Percentiles rank a stretch among this genome's conserved stretches.
Conservation (phyloP, 2,113 vertebrate species). For the Actinemys pallida region DNA sequence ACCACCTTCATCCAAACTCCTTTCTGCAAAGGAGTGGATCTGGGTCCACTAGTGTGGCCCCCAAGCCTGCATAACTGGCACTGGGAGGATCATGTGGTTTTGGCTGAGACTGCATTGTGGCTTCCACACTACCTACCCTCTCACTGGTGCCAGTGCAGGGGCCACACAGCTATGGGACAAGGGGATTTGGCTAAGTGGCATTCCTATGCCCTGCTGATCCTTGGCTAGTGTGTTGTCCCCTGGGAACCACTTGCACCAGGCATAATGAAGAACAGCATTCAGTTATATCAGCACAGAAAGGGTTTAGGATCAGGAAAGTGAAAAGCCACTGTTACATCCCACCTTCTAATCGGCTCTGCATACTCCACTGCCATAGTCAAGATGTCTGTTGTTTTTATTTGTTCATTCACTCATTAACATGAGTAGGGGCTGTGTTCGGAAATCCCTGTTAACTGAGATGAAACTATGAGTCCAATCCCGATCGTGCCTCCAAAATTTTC, state of each 20-base stretch:
- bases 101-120: rapidly evolving
- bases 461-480: not conserved
- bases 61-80: rapidly evolving
- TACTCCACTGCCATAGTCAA: rapidly evolving
- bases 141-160: not conserved
- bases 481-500: not conserved
- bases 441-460: not conserved
- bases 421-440: not conserved
- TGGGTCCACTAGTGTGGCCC: not conserved
- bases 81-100: not conserved
- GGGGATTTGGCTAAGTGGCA: not conserved
- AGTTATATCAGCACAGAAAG: not conserved
- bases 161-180: not conserved
- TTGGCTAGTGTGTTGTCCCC: not conserved
- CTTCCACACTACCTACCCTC: not conserved
- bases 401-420: not conserved
- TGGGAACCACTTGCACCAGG: not conserved
- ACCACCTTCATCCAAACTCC: not conserved
- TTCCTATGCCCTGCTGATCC: not conserved
- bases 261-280: not conserved
- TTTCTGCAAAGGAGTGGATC: not conserved
- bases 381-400: not conserved
- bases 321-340: not conserved
- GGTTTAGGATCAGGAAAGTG: not conserved
- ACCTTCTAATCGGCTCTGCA: not conserved